Evolutionary conservation across 1,140 invertebrate genomes (phyloP).

Genomic region (Drosophila punjabiensis): DNA sequence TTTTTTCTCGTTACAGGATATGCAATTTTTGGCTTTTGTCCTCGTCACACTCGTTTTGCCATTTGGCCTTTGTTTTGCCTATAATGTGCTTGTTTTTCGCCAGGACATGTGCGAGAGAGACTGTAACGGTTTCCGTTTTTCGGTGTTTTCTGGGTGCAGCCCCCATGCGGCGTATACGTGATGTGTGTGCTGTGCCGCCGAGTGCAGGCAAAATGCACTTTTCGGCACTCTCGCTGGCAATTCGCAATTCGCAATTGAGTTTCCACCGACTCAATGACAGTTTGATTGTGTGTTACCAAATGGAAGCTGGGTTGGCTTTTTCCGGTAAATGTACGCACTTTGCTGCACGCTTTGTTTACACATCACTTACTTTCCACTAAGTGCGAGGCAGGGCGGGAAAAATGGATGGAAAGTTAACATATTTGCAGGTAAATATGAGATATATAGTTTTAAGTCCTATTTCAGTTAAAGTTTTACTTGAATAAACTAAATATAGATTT

Average conservation of each 20-base stretch:
- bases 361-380: background rate
- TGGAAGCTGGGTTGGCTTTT: slow-evolving; percentile 33
- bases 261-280: slow-evolving; percentile 43
- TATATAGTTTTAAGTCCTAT: background rate
- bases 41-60: slow-evolving; percentile 41
- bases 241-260: slow-evolving; percentile 39
- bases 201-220: slow-evolving; percentile 35
- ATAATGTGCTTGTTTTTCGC: slow-evolving; percentile 48
- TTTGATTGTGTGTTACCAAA: slow-evolving; percentile 45
- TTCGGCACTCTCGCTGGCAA: slow-evolving; percentile 31
- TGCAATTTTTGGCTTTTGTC: slow-evolving; percentile 56
- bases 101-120: slow-evolving; percentile 34
- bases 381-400: too few species aligned
- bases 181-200: slow-evolving; percentile 22
- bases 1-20: slow-evolving; percentile 12
- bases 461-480: background rate
- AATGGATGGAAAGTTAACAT: background rate
- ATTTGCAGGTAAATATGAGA: background rate
- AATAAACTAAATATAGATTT: too few species aligned
- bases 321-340: slow-evolving; percentile 30
- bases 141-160: background rate
- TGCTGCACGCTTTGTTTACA: background rate
- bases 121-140: slow-evolving; percentile 2
- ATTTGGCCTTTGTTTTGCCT: slow-evolving; percentile 45
- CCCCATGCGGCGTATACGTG: slow-evolving; percentile 53